Conservation (phyloP, 1,140 invertebrate species). For the Choristoneura fumiferana region DNA sequence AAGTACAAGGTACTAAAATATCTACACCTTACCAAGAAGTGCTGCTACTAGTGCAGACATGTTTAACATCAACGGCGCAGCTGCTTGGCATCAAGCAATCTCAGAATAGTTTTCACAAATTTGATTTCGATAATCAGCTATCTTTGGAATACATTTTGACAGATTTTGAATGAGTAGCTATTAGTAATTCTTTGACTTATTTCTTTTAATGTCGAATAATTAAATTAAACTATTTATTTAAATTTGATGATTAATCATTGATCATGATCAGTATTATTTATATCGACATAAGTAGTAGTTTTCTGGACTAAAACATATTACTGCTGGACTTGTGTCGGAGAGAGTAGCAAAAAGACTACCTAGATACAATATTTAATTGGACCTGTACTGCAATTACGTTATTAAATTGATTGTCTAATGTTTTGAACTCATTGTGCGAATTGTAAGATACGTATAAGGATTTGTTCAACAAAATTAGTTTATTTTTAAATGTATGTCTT, state of each 20-base stretch:
- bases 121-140: not conserved
- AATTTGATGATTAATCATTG: not conserved
- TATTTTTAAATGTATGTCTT: too few relatives aligned
- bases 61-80: not conserved
- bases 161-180: not conserved
- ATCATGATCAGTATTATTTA: not conserved
- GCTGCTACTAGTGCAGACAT: not conserved
- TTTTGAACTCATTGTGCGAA: too few relatives aligned
- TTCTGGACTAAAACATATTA: not conserved
- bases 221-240: constrained; percentile 1
- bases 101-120: not conserved
- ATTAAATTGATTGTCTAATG: too few relatives aligned
- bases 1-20: not conserved
- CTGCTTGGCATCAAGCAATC: not conserved
- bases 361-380: too few relatives aligned
- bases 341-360: constrained; percentile 16
- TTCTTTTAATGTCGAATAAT: not conserved
- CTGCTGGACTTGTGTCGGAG: not conserved
- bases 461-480: too few relatives aligned
- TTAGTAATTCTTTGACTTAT: not conserved
- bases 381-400: too few relatives aligned
- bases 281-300: not conserved
- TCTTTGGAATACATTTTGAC: not conserved
- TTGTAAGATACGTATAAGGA: too few relatives aligned
- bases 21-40: not conserved